These are phyloP conservation scores for Odontamblyopus rebecca DNA, from an alignment of 2,797 vertebrate genomes.

Conservation along the genomic window DNA sequence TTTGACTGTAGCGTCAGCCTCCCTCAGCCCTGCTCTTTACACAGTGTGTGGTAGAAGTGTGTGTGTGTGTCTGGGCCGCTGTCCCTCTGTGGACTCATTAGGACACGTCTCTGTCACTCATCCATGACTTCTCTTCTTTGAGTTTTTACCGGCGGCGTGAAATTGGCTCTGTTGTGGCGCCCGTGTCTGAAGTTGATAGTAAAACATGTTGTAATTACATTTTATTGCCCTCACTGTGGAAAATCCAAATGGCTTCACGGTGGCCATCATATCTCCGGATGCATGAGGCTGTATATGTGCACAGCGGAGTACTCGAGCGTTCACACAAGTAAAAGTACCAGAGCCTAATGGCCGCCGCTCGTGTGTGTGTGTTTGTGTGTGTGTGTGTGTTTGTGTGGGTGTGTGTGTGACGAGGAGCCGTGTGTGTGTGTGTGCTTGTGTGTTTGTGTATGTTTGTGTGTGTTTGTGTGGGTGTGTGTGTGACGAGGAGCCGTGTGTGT, in stretches of 20 bases:
- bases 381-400: too few species aligned
- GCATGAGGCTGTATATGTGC: slow-evolving; percentile 44
- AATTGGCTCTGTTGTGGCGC: slow-evolving; percentile 72
- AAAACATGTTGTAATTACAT: slow-evolving; percentile 80
- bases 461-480: too few species aligned
- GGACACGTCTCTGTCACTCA: slow-evolving; percentile 56
- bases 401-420: too few species aligned
- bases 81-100: slow-evolving; percentile 52
- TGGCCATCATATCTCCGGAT: slow-evolving; percentile 62
- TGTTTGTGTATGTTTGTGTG: too few species aligned
- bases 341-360: slow-evolving; percentile 2
- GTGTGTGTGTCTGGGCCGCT: slow-evolving; percentile 14
- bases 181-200: slow-evolving; percentile 70
- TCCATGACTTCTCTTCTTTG: slow-evolving; percentile 63
- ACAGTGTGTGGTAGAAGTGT: too few species aligned
- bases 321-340: slow-evolving; percentile 26
- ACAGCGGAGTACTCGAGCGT: slow-evolving; percentile 25
- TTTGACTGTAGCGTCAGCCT: too few species aligned
- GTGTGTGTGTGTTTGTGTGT: too few species aligned
- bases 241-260: slow-evolving; percentile 67
- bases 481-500: too few species aligned
- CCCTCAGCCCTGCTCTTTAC: too few species aligned
- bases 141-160: slow-evolving; percentile 69
- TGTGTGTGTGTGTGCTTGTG: too few species aligned
- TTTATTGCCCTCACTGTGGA: slow-evolving; percentile 68